These are phyloP conservation scores for Masticophis lateralis DNA, from an alignment of 2,797 vertebrate species.

Conservation along the genomic window DNA sequence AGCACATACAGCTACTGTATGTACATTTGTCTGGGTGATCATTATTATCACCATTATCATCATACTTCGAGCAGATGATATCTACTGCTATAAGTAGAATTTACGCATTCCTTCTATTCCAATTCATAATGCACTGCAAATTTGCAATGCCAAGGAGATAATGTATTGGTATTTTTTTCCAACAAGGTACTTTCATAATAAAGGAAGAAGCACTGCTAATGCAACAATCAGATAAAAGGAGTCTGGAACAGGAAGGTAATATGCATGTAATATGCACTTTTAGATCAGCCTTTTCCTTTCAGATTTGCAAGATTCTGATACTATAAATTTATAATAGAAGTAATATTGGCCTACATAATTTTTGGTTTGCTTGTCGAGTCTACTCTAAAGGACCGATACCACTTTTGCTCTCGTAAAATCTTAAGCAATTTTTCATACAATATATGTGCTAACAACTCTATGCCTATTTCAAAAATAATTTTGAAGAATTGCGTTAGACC, in stretches of 20 bases:
- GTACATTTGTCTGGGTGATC: not conserved
- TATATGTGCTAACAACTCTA: not conserved
- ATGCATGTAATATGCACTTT: not conserved
- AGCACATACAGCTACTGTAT: not conserved
- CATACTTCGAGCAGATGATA: not conserved
- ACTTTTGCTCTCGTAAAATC: too few relatives aligned
- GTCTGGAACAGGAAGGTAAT: not conserved
- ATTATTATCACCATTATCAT: not conserved
- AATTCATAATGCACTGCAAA: not conserved
- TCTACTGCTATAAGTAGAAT: not conserved
- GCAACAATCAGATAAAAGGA: not conserved
- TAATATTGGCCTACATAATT: not conserved
- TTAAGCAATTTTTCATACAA: not conserved
- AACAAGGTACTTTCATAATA: not conserved
- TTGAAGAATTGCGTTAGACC: not conserved
- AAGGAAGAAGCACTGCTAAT: not conserved
- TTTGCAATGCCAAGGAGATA: not conserved
- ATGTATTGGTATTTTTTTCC: not conserved
- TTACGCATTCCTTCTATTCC: not conserved
- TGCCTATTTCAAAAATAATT: not conserved
- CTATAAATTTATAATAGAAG: not conserved
- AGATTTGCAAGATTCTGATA: not conserved
- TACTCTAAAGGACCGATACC: not conserved
- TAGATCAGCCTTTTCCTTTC: not conserved
- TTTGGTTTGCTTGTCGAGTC: not conserved